These are phyloP conservation scores for Laspeyria flexula DNA, from an alignment of 2,888 invertebrate genomes.

Conservation along the genomic window DNA sequence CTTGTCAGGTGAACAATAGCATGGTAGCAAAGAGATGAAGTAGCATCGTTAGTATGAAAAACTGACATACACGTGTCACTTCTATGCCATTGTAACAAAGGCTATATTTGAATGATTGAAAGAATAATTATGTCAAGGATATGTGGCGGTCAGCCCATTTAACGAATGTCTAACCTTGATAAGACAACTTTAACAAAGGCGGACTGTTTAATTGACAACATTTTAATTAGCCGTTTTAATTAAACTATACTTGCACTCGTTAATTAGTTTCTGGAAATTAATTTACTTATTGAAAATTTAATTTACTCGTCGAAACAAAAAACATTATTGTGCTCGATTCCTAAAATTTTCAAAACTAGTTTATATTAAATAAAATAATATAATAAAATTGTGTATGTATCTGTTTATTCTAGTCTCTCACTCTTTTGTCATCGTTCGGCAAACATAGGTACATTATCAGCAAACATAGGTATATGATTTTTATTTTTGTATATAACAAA, in stretches of 20 bases:
- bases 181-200: constrained; percentile 35
- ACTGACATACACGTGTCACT: constrained; percentile 30
- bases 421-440: too few species aligned
- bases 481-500: too few species aligned
- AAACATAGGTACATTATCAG: too few species aligned
- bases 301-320: too few species aligned
- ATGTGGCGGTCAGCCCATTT: constrained; percentile 35
- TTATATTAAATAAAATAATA: too few species aligned
- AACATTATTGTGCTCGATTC: not conserved
- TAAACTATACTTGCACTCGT: not conserved
- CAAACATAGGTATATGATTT: too few species aligned
- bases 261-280: not conserved
- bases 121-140: constrained; percentile 61
- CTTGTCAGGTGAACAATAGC: constrained; percentile 77
- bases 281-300: not conserved
- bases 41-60: constrained; percentile 66
- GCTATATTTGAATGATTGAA: constrained; percentile 38
- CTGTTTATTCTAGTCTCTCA: too few species aligned
- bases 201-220: constrained; percentile 33
- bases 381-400: too few species aligned
- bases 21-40: constrained; percentile 68
- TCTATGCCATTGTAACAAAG: constrained; percentile 33
- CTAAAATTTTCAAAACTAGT: too few species aligned
- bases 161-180: constrained; percentile 46
- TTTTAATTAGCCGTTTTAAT: constrained; percentile 19